These are phyloP conservation scores for Coregonus suidteri DNA, from an alignment of 2,797 vertebrate species.

Conservation along the genomic window DNA sequence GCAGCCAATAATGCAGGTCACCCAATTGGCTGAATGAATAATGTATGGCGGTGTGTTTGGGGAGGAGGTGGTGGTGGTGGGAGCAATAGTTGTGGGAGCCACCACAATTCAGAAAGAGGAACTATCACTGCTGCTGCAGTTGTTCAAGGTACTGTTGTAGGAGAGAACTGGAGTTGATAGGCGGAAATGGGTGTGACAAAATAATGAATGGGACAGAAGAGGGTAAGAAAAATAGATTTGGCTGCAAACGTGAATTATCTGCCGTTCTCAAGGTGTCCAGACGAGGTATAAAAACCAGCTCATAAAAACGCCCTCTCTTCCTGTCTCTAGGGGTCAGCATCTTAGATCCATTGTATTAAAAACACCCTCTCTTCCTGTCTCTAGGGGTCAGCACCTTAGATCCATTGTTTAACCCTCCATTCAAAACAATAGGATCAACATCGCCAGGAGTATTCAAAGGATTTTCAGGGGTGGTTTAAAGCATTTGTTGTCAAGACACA, in stretches of 20 bases:
- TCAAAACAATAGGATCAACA: conserved; percentile 66
- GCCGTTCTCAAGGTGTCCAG: conserved; percentile 58
- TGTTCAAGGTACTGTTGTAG: too few species aligned
- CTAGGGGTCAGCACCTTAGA: conserved; percentile 50
- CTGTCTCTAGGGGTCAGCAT: conserved; percentile 47
- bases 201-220: conserved; percentile 32
- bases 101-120: background rate
- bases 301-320: conserved; percentile 51
- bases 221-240: conserved; percentile 55
- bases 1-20: conserved; percentile 70
- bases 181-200: conserved; percentile 36
- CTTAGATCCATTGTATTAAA: conserved; percentile 48
- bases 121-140: too few species aligned
- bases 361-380: conserved; percentile 40
- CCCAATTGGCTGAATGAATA: conserved; percentile 86
- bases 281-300: conserved; percentile 53
- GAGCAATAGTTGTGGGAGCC: background rate
- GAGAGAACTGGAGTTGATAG: background rate
- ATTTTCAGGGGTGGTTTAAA: conserved; percentile 22
- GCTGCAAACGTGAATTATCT: conserved; percentile 63
- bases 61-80: conserved; percentile 24
- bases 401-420: conserved; percentile 21
- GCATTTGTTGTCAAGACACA: conserved; percentile 31
- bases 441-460: conserved; percentile 15
- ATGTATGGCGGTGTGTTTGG: conserved; percentile 69